Evolutionary conservation across 2,113 vertebrate species (phyloP).

Genomic region (Cephalopterus ornatus): DNA sequence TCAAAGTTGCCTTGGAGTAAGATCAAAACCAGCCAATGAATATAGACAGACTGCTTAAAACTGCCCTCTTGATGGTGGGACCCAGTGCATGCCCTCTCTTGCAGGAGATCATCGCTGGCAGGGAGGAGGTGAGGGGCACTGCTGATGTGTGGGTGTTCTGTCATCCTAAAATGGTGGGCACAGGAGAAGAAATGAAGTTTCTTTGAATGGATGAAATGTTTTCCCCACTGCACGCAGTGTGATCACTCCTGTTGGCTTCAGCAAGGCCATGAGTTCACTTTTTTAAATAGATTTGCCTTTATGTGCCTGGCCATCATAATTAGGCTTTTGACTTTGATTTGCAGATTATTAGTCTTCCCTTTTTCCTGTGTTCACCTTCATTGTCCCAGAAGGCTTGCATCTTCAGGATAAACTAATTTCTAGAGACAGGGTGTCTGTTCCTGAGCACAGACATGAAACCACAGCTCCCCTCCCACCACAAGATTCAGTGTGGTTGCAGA

Average conservation of each 20-base stretch:
- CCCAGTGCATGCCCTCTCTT: background rate
- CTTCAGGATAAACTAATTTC: background rate
- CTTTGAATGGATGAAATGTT: background rate
- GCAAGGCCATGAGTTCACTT: background rate
- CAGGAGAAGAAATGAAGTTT: background rate
- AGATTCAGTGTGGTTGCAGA: background rate
- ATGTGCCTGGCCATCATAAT: background rate
- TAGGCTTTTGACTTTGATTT: background rate
- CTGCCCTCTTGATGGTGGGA: background rate
- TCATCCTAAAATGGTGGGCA: background rate
- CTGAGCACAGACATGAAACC: background rate
- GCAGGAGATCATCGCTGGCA: background rate
- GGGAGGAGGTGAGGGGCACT: background rate
- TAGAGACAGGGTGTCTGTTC: background rate
- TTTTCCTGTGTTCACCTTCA: background rate
- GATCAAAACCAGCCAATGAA: accelerated
- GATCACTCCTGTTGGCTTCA: background rate
- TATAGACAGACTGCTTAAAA: background rate
- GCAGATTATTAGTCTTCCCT: background rate
- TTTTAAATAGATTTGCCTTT: background rate
- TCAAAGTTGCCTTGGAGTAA: background rate
- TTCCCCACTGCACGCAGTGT: accelerated
- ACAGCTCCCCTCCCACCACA: background rate
- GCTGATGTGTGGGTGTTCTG: accelerated
- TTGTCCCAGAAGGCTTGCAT: background rate